These are phyloP conservation scores for Xestia ashworthii DNA, from an alignment of 2,888 invertebrate species.

Conservation along the genomic window DNA sequence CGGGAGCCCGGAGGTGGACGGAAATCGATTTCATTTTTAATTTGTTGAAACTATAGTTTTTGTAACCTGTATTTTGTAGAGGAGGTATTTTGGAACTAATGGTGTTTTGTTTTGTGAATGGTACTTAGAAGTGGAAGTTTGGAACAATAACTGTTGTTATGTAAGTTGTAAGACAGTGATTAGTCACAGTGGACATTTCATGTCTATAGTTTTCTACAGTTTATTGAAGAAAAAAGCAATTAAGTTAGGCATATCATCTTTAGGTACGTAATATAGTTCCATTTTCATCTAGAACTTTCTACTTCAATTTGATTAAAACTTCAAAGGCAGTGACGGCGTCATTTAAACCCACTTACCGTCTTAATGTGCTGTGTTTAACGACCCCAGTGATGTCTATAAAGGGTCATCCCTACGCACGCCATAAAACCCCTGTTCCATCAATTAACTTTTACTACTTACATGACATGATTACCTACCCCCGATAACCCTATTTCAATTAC, in stretches of 20 bases:
- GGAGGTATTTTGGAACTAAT: not conserved
- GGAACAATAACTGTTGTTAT: not conserved
- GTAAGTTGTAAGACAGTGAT: not conserved
- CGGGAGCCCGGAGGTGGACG: constrained; percentile 60
- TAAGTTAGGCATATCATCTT: not conserved
- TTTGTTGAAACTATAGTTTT: constrained; percentile 16
- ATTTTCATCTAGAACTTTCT: constrained; percentile 13
- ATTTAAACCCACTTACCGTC: constrained; percentile 51
- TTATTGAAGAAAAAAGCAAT: not conserved
- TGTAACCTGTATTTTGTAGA: not conserved
- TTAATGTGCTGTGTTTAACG: constrained; percentile 61
- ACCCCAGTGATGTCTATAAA: constrained; percentile 51
- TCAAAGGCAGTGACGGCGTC: constrained; percentile 41
- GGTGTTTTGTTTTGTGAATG: not conserved
- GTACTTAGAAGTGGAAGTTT: not conserved
- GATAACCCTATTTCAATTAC: constrained; percentile 53
- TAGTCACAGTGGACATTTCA: not conserved
- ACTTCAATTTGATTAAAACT: constrained; percentile 49
- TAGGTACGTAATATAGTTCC: not conserved
- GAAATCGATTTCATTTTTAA: constrained; percentile 39
- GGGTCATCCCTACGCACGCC: constrained; percentile 51
- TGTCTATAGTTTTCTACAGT: not conserved
- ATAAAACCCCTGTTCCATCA: constrained; percentile 53
- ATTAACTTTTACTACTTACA: constrained; percentile 63
- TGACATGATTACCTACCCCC: constrained; percentile 46